Conservation (phyloP, 2,888 invertebrate genomes). For the Nyleta sp. region DNA sequence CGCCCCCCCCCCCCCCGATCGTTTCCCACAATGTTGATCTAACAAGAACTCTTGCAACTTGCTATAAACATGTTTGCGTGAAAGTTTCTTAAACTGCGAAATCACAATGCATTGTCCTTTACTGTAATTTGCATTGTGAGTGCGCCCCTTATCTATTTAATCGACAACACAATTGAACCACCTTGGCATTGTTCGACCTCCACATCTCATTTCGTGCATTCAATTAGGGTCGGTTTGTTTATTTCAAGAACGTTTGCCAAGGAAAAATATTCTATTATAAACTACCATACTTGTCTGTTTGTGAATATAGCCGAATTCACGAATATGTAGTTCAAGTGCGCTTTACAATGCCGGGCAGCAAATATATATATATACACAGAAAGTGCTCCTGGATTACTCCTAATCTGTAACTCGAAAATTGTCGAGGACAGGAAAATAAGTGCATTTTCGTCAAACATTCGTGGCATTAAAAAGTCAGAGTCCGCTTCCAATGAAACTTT, state of each 20-base stretch:
- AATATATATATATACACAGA: neutral
- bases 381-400: conserved; percentile 3
- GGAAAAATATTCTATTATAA: conserved; percentile 40
- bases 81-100: conserved; percentile 18
- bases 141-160: conserved; percentile 30
- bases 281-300: conserved; percentile 28
- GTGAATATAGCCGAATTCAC: conserved; percentile 17
- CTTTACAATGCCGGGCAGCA: conserved; percentile 10
- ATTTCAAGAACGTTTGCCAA: conserved; percentile 42
- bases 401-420: neutral
- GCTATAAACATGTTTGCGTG: conserved; percentile 15
- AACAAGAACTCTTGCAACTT: no score
- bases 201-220: conserved; percentile 30
- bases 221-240: conserved; percentile 41
- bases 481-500: no score
- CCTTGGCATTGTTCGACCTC: conserved; percentile 19
- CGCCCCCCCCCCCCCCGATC: no score
- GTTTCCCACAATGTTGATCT: no score
- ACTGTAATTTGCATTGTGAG: conserved; percentile 34
- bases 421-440: conserved; percentile 1
- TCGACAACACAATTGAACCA: conserved; percentile 43
- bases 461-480: neutral
- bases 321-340: conserved; percentile 20
- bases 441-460: conserved; percentile 2
- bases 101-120: conserved; percentile 21